phyloP scores from a whole-genome alignment of 2,797 vertebrate species.

The Hydrophis major region DNA sequence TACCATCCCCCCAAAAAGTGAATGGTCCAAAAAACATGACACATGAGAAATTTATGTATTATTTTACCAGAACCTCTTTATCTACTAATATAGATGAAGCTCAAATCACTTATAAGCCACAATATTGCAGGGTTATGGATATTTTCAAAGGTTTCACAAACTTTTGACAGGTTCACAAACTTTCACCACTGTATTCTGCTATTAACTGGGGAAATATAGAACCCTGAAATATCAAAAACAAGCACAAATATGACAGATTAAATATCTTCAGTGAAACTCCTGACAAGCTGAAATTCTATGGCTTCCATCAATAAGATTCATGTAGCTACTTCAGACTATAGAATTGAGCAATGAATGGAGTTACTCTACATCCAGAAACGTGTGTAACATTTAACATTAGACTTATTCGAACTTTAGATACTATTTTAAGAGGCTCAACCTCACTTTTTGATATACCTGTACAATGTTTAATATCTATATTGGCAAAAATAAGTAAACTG shows the following conservation, averaged over 20 bases:
- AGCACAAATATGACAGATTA: neutral
- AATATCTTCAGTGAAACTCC: neutral
- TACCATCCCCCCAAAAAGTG: neutral
- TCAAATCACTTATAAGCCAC: neutral
- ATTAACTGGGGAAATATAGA: neutral
- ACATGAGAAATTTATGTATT: neutral
- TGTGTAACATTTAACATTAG: neutral
- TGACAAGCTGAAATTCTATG: neutral
- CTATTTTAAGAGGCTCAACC: neutral
- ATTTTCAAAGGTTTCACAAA: neutral
- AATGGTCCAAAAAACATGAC: neutral
- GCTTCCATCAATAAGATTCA: neutral
- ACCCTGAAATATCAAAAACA: neutral
- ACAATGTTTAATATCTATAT: neutral
- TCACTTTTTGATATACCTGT: neutral
- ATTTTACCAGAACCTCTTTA: neutral
- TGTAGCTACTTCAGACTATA: neutral
- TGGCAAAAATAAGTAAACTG: neutral
- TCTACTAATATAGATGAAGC: neutral
- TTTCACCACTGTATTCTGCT: neutral
- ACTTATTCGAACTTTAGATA: neutral
- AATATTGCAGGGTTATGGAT: neutral
- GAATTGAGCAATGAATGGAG: neutral
- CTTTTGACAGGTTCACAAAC: neutral
- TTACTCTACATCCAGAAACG: neutral